Base-by-base conservation (phyloP, 2,113 vertebrate genomes). In the Andinoacara biseriatus region DNA sequence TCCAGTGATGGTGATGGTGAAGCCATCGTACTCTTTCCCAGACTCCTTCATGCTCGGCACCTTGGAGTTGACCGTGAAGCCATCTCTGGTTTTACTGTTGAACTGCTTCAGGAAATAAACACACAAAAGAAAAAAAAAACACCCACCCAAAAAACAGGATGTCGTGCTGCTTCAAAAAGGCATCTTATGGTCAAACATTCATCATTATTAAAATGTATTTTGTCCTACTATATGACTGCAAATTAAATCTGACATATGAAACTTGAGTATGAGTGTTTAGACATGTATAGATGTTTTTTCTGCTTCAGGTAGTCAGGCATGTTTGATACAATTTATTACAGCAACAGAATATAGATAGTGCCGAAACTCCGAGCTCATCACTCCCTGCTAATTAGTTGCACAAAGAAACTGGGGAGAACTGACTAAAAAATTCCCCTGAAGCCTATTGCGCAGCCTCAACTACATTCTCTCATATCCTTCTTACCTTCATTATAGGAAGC, bases 401-500 rank as follows among this genome's bases (percentile, higher is more conserved):
- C 46, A 52, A 6, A 52, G 17, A 49, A 67, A 69, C 43, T 69
- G 10, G 17, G 5, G 46, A 52, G 17, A 6, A 67, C 46, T 67
- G 63, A 67, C 6, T 46, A 67, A 69, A 69, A 69, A 13, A 49
- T 52, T 22, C 65, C 46, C 26, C 18, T 69, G 43, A 31, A 69
- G 26, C 17, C 24, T 52, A 20, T 17, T 31, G 43, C 29, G 24
- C 65, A 72, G 20, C 24, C 65, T 31, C 43, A 72, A 72, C 43
- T 20, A 31, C 24, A 49, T 74, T 74, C 15, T 58, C 35, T 54
- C 58, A 10, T 59, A 59, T 38, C n/a, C 2, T 75, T 58, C 26
- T 89, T 95, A 99, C 98, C 97, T 99, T 99, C 98, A 99, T 99
- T 90, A 99, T 98, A n/a, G 98, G 98, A 91, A 99, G 97, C 63